Base-by-base conservation (phyloP, 2,113 vertebrate species). In the Acanthochromis polyacanthus region DNA sequence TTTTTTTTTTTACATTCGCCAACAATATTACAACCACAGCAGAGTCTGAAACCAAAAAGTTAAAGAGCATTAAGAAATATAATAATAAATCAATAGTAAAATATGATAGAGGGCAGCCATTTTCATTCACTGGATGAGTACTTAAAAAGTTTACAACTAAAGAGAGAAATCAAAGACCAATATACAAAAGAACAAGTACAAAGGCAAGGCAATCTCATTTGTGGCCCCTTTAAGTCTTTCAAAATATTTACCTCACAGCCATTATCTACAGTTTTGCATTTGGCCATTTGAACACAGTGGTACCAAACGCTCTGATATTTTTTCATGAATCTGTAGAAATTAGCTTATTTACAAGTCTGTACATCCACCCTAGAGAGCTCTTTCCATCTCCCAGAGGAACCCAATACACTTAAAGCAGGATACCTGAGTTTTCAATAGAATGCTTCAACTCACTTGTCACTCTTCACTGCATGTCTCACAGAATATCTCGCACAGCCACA, bases 351-450 rank as follows among this genome's bases (percentile, higher is more conserved):
- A 97, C 96, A 98, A 46, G 88, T 93, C 93, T 96, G 93, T 96
- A 96, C 96, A 98, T 86, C 90, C 91, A 93, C 88, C 95, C 94
- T 87, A 93, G 84, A 91, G 82, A 93, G 92, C 91, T 69, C 70
- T 75, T 87, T 93, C 94, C 88, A 52, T 93, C 95, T 95, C 95
- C 94, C 93, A 95, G 90, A 90, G 83, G 65, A 25, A 94, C 87
- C 91, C 90, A 84, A 90, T 93, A 94, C 80, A 91, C 93, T 94
- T 94, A 94, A 88, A 97, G 96, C 95, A 95, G 93, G 94, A 96
- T 97, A 97, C 98, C 97, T 97, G 97, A 99, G 97, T 94, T 96
- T 96, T 96, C 95, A 92, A 94, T 93, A 94, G 82, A 95, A 95
- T 40, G 82, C 94, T 94, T 95, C 92, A 78, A 89, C 91, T 91